phyloP scores from a whole-genome alignment of 2,113 vertebrate species.

The Callorhinus ursinus region DNA sequence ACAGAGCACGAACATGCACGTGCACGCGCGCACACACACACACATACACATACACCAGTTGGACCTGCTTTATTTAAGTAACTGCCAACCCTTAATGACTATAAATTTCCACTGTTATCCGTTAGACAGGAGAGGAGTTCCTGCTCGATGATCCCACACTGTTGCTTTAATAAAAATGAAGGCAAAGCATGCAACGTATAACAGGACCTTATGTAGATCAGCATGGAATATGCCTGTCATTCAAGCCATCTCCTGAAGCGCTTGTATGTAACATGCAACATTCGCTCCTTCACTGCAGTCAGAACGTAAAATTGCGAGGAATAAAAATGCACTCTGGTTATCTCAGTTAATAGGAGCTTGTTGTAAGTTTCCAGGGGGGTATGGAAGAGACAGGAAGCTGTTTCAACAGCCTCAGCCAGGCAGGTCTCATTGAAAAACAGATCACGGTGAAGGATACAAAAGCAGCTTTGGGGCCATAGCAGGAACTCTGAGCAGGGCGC shows the following conservation, averaged over 20 bases:
- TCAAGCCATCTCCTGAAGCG: background rate
- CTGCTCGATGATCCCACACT: background rate
- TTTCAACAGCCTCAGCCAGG: slow-evolving; percentile 5
- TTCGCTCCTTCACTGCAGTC: background rate
- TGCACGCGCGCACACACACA: accelerated
- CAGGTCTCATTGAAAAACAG: slow-evolving; percentile 69
- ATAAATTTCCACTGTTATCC: background rate
- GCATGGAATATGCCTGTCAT: accelerated
- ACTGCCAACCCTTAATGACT: background rate
- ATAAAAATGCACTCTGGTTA: background rate
- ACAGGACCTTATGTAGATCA: accelerated
- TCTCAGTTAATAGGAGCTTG: slow-evolving; percentile 68
- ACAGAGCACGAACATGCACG: accelerated
- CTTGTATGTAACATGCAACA: background rate
- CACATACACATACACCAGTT: background rate
- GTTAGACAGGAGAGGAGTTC: background rate
- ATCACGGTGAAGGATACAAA: slow-evolving; percentile 60
- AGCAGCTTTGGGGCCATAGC: slow-evolving; percentile 8
- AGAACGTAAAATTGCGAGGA: background rate
- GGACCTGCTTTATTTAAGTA: background rate
- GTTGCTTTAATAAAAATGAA: background rate
- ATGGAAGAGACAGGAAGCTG: slow-evolving; percentile 73
- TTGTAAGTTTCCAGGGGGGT: slow-evolving; percentile 61
- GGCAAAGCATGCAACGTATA: background rate
- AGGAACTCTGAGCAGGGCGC: background rate